Percentiles rank a stretch among this genome's conserved stretches.
Conservation (phyloP, 2,113 vertebrate genomes). For the Catharus bicknelli region DNA sequence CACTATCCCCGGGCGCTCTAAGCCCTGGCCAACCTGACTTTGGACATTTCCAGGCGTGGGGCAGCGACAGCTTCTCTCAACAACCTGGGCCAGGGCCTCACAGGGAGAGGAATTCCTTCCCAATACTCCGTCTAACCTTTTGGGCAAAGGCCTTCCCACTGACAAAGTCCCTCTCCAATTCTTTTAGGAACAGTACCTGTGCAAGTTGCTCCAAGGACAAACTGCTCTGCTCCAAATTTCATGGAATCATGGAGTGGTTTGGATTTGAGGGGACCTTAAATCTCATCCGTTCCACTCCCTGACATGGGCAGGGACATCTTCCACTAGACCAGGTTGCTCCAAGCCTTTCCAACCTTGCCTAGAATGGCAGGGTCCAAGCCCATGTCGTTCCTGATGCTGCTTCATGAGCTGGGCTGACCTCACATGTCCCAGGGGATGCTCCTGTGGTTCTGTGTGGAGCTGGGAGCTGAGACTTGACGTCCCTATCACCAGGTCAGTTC, state of each 20-base stretch:
- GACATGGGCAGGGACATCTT: background rate
- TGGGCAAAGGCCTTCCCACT: too few species aligned
- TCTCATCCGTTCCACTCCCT: background rate
- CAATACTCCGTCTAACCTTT: background rate
- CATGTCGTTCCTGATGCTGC: background rate
- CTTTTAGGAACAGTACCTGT: background rate
- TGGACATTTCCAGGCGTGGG: background rate
- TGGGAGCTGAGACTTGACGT: background rate
- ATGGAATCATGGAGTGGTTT: background rate
- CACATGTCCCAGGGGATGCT: background rate
- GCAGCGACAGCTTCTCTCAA: background rate
- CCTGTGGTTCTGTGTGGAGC: background rate
- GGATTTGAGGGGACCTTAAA: background rate
- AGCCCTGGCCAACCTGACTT: too few species aligned
- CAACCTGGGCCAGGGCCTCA: background rate
- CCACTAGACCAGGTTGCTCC: background rate
- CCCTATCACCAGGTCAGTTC: background rate
- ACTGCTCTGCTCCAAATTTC: background rate
- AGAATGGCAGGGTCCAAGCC: background rate
- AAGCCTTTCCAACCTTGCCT: background rate
- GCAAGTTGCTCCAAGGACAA: background rate
- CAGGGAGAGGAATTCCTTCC: background rate
- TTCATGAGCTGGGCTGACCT: background rate
- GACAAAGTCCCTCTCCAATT: background rate
- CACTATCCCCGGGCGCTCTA: accelerated